A percentile compares a stretch with the other conserved stretches of the same genome.
phyloP scores from a whole-genome alignment of 2,113 vertebrate species.

The Neotragus pygmaeus region DNA sequence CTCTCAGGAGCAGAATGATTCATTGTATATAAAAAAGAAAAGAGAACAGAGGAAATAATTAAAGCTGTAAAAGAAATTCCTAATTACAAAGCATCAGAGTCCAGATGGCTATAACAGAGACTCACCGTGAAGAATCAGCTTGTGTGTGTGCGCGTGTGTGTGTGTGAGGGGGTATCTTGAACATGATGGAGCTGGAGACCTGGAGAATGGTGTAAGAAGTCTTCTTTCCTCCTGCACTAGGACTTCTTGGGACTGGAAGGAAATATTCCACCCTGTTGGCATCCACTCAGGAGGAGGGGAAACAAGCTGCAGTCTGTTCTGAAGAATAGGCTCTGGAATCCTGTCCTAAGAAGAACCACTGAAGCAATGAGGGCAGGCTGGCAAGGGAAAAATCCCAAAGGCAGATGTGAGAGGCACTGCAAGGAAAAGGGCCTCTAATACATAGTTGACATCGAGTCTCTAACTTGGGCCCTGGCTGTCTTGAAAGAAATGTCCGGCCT shows the following conservation, averaged over 20 bases:
- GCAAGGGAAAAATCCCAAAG: not conserved
- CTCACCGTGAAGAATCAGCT: not conserved
- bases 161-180: not conserved
- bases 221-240: not conserved
- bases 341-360: not conserved
- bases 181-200: not conserved
- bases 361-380: not conserved
- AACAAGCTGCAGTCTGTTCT: not conserved
- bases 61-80: conserved; percentile 68
- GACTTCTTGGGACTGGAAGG: not conserved
- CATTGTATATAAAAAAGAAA: conserved; percentile 54
- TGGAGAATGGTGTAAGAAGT: not conserved
- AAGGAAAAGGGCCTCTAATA: not conserved
- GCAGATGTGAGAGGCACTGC: not conserved
- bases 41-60: conserved; percentile 67
- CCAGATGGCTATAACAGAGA: conserved; percentile 54
- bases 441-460: not conserved
- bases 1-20: conserved; percentile 66
- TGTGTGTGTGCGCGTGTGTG: not conserved
- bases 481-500: not conserved
- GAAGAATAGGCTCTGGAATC: not conserved
- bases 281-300: not conserved
- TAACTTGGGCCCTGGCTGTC: not conserved
- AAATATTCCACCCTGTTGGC: not conserved
- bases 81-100: conserved; percentile 36